phyloP scores from a whole-genome alignment of 2,797 vertebrate species.

The Acestrorhynchus altus region DNA sequence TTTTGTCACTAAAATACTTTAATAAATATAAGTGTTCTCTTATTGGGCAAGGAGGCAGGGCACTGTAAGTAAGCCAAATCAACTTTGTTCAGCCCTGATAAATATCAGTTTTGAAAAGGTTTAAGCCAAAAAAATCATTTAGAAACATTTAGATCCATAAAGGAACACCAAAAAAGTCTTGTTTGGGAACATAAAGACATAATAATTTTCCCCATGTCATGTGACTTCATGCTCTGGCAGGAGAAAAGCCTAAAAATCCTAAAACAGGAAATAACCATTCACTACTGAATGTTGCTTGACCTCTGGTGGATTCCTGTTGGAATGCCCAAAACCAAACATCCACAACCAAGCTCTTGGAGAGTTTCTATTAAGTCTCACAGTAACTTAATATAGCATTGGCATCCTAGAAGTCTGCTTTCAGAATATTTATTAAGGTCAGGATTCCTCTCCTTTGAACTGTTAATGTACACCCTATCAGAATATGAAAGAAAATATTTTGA shows the following conservation, averaged over 20 bases:
- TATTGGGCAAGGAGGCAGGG: too few relatives aligned
- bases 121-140: too few relatives aligned
- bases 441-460: conserved; percentile 71
- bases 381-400: neutral
- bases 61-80: too few relatives aligned
- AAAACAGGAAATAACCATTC: conserved; percentile 53
- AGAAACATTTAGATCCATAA: too few relatives aligned
- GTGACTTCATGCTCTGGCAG: neutral
- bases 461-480: conserved; percentile 68
- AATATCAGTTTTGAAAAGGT: too few relatives aligned
- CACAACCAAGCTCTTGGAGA: conserved; percentile 43
- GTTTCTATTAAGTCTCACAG: conserved; percentile 50
- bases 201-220: neutral
- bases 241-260: conserved; percentile 20
- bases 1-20: too few relatives aligned
- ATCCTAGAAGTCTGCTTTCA: conserved; percentile 1
- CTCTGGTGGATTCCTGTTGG: conserved; percentile 57
- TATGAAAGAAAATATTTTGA: conserved; percentile 66
- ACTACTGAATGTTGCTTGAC: conserved; percentile 55
- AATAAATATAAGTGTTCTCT: too few relatives aligned
- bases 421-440: conserved; percentile 67
- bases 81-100: too few relatives aligned
- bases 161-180: neutral
- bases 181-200: neutral
- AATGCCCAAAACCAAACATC: conserved; percentile 60